Base-by-base conservation (phyloP, 2,888 invertebrate species). In the Zootermopsis nevadensis region DNA sequence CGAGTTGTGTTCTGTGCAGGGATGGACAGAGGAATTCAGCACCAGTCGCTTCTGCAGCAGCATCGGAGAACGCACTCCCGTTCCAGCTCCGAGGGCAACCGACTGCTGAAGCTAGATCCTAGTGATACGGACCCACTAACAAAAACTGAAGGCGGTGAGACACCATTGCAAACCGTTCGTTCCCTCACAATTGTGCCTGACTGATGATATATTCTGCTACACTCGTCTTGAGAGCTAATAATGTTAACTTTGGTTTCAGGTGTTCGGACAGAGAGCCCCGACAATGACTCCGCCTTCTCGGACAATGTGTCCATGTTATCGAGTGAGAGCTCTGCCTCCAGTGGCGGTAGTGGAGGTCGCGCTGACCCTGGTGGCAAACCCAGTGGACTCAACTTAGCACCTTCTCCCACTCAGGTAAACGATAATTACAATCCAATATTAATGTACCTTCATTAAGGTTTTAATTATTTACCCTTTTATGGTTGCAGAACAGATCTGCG, bases 201-300 rank as follows among this genome's bases (percentile, higher is more conserved):
- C 38, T 4, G 38, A 38, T 10, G 10, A 7, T 38, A 38, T 4
- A 38, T 38, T 4, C 4, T 4, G 38, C 38, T 10, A 10, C 38
- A 7, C 38, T 38, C 6, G 10, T 38, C 38, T 38, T 38, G 38
- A 7, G 38, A 38, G 48, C 19, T 19, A 38, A 48, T 48, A 19
- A 19, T 48, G 1, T 19, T 48, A 48, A 48, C 48, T 48, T 19
- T 48, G 48, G 74, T 74, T 74, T 33, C 74, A 87, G 90, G 90
- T 76, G 88, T 91, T n/a, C 93, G 97, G 85, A 96, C 97, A 24
- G 98, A 98, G 88, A 97, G 97, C 82, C 98, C 98, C 0, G 99
- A 99, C 90, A 98, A 98, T 90, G 99, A 99, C 91, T 98, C 98
- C 22, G 99, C 99, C 27, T 99, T 98, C 90, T 98, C 98, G 87